phyloP scores from a whole-genome alignment of 2,797 vertebrate species.

The Potorous gilbertii region DNA sequence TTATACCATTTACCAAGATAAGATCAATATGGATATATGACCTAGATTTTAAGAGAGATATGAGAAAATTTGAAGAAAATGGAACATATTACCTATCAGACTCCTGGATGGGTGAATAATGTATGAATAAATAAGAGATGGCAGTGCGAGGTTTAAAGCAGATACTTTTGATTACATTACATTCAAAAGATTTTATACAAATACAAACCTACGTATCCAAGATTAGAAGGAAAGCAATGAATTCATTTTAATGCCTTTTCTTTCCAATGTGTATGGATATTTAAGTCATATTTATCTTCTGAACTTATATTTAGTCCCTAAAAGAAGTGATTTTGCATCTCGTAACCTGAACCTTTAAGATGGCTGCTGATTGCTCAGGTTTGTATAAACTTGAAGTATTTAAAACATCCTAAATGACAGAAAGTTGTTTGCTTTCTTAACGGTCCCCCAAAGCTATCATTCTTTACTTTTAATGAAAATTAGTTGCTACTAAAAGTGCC shows the following conservation, averaged over 20 bases:
- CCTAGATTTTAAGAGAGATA: too few species aligned
- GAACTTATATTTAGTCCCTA: conserved; percentile 3
- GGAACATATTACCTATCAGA: too few species aligned
- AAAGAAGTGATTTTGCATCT: not conserved
- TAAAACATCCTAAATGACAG: conserved; percentile 19
- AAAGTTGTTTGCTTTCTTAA: not conserved
- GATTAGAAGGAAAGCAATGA: too few species aligned
- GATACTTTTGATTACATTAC: too few species aligned
- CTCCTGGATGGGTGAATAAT: too few species aligned
- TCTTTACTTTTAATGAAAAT: not conserved
- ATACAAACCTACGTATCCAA: too few species aligned
- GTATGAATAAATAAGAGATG: too few species aligned
- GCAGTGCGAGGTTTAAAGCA: too few species aligned
- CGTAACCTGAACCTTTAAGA: conserved; percentile 24
- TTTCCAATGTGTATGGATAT: conserved; percentile 19
- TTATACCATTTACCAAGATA: too few species aligned
- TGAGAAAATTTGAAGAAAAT: too few species aligned
- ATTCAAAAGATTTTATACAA: too few species aligned
- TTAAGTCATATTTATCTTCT: not conserved
- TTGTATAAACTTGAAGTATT: conserved; percentile 23
- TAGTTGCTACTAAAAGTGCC: not conserved
- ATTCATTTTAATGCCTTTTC: conserved; percentile 34
- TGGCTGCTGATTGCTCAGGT: conserved; percentile 27
- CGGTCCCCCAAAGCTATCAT: not conserved
- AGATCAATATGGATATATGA: too few species aligned